Evolutionary conservation across 2,888 invertebrate species (phyloP).

Genomic region (Invenusta paracnida): DNA sequence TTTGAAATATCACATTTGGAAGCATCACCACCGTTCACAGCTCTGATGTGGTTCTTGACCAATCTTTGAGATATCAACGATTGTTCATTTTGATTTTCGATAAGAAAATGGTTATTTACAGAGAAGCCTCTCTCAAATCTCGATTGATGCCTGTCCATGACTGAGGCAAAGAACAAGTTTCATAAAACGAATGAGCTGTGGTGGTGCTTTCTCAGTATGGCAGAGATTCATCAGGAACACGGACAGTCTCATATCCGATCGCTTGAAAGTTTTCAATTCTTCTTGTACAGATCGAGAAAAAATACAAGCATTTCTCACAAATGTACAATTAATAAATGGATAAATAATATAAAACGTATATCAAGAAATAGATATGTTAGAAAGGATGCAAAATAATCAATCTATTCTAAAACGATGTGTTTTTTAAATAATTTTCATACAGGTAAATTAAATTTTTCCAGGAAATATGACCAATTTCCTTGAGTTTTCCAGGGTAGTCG

Average conservation of each 20-base stretch:
- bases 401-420: too few relatives aligned
- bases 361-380: too few relatives aligned
- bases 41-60: conserved; percentile 25
- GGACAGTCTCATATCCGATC: background rate
- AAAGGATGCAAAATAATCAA: too few relatives aligned
- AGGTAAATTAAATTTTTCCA: too few relatives aligned
- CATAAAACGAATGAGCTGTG: background rate
- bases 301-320: too few relatives aligned
- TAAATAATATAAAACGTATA: too few relatives aligned
- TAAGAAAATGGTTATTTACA: background rate
- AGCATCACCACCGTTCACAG: background rate
- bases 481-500: too few relatives aligned
- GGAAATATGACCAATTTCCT: too few relatives aligned
- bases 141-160: conserved; percentile 1
- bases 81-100: background rate
- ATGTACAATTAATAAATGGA: too few relatives aligned
- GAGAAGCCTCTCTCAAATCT: conserved; percentile 11
- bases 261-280: background rate
- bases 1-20: background rate
- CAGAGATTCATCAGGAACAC: background rate
- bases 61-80: conserved; percentile 39
- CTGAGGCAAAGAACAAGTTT: background rate
- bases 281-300: background rate
- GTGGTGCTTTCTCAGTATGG: background rate
- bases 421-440: too few relatives aligned